These are phyloP conservation scores for Listronotus bonariensis DNA, from an alignment of 1,140 invertebrate genomes.

Conservation along the genomic window DNA sequence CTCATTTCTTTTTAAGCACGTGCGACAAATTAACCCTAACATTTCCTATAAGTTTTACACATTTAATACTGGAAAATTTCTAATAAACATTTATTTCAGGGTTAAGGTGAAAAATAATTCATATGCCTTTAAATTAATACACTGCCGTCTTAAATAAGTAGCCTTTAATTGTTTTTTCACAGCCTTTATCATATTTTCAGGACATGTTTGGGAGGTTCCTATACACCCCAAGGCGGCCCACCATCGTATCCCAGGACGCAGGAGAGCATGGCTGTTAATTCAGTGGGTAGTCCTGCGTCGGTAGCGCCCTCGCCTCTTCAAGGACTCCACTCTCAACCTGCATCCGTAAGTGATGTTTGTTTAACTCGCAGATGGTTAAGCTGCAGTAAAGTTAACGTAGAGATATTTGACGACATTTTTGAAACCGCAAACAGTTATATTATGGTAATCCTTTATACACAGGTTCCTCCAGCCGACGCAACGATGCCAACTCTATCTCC, in stretches of 20 bases:
- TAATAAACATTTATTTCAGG: no score
- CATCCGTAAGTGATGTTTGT: conserved; percentile 64
- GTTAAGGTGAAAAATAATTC: no score
- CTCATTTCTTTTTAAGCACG: no score
- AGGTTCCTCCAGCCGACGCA: conserved; percentile 41
- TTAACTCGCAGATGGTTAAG: not conserved
- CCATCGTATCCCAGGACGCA: conserved; percentile 69
- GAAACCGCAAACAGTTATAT: not conserved
- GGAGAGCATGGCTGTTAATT: conserved; percentile 67
- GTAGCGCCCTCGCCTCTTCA: conserved; percentile 78
- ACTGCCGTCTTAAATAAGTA: no score
- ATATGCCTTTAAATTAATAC: no score
- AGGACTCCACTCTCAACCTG: conserved; percentile 74
- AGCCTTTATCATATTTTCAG: no score
- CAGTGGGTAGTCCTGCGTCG: conserved; percentile 74
- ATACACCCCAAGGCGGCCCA: conserved; percentile 63
- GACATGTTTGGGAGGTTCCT: conserved; percentile 52
- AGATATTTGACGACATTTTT: no score
- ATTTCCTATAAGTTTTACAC: no score
- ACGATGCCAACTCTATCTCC: conserved; percentile 70
- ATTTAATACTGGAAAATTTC: no score
- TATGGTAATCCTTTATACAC: not conserved
- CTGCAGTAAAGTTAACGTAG: no score
- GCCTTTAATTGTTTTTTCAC: no score
- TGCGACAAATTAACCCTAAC: no score